Evolutionary conservation across 1,140 invertebrate species (phyloP), one percentile per base, ranked within the genome.

Genomic region (Elymnias hypermnestra): DNA sequence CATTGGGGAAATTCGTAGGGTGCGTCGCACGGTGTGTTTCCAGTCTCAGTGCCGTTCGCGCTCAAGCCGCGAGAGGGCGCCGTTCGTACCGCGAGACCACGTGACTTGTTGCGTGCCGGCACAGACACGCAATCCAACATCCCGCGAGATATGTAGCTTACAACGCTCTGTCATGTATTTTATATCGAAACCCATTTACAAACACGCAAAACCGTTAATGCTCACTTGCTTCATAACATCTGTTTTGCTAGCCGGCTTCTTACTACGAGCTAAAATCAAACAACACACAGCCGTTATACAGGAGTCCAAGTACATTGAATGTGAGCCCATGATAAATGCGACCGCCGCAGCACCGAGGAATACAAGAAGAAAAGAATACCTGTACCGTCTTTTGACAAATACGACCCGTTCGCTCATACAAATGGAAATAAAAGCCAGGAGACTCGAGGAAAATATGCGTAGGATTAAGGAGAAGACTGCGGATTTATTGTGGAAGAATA

Each of bases 381-480:
- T 85, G 58, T 85, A 83, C 68, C 72, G 74, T 15, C 75, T 83
- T 54, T 66, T 85, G 65, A 83, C 83, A 70, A 87, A 87, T 75
- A 84, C 84, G 39, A 86, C 83, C 46, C 82, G 79, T 54, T 86
- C 83, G 41, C 78, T 87, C 63, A 87, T 87, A 77, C 84, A 86
- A 70, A 87, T 87, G 86, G 86, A 87, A 76, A 87, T 87, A 75
- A 87, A 86, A 72, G 84, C 86, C 25, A 81, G 83, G 63, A 71
- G 86, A 69, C 72, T 87, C 40, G 79, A 87, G 64, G 86, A 87
- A 82, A 87, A 87, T 74, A 86, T 87, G 71, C 83, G 81, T 58
- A 83, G 84, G 70, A 86, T 87, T 73, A 84, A 86, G 61, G 86
- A 87, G 70, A 82, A 81, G 63, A 87, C 86, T 57, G 72, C 77